A percentile compares a stretch with the other conserved stretches of the same genome.
These are phyloP conservation scores for Equus przewalskii DNA, from an alignment of 2,113 vertebrate species.

Conservation along the genomic window DNA sequence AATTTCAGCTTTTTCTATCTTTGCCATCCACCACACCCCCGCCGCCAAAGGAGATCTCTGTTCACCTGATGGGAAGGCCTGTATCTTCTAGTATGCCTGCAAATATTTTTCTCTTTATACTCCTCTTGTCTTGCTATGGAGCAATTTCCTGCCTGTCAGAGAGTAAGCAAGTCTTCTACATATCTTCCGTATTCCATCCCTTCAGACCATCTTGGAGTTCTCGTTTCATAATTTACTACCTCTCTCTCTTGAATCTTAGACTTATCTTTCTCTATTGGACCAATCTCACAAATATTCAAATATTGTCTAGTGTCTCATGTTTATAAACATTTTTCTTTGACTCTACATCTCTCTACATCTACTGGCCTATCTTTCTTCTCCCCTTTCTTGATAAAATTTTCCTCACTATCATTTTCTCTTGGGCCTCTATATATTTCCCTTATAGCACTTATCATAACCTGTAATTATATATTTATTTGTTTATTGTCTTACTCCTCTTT, in stretches of 20 bases:
- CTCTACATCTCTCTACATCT: background rate
- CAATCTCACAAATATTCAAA: background rate
- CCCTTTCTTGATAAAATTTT: background rate
- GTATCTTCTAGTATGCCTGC: background rate
- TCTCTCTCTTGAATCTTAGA: background rate
- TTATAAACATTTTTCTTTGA: background rate
- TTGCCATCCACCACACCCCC: background rate
- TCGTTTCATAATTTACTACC: background rate
- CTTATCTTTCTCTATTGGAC: background rate
- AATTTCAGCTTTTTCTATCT: background rate
- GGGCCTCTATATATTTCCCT: background rate
- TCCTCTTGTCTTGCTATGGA: background rate
- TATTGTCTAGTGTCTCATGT: background rate
- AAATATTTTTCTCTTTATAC: slow-evolving; percentile 3
- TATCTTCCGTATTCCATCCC: background rate
- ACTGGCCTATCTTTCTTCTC: background rate
- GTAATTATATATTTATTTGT: background rate
- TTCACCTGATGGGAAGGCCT: background rate
- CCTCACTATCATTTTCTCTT: background rate
- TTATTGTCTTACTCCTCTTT: background rate
- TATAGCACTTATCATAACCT: background rate
- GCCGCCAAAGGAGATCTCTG: background rate
- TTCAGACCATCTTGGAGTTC: background rate
- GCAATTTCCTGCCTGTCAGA: background rate
- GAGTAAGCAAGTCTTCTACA: background rate